Conservation (phyloP, 1,140 invertebrate genomes). For the Cyclina sinensis region DNA sequence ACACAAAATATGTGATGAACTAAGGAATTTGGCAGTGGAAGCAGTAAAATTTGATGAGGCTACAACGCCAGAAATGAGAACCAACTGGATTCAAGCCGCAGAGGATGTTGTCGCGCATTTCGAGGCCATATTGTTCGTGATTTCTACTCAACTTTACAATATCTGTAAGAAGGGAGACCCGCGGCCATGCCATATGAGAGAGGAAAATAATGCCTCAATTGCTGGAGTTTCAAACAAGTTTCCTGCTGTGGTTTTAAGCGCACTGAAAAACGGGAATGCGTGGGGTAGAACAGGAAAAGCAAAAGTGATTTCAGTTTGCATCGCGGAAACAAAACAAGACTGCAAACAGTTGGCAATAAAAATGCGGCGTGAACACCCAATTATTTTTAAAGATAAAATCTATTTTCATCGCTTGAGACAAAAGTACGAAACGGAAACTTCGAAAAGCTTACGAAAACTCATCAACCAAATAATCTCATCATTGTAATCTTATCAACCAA, state of each 20-base stretch:
- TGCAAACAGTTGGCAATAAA: background rate
- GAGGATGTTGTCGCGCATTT: background rate
- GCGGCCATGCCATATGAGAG: no score
- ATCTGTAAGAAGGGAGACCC: background rate
- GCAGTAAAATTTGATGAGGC: background rate
- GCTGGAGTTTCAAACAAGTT: background rate
- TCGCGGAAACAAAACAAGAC: background rate
- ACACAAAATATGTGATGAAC: background rate
- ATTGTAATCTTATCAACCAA: no score
- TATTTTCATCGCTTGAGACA: background rate
- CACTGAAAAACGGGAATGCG: background rate
- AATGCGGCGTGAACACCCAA: slow-evolving; percentile 4
- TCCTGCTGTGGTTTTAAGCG: slow-evolving; percentile 8
- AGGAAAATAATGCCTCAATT: background rate
- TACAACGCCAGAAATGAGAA: background rate
- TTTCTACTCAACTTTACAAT: background rate
- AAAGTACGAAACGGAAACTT: background rate
- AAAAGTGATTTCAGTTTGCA: background rate
- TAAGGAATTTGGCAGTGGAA: background rate
- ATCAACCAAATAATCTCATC: no score
- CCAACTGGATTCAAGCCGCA: slow-evolving; percentile 13
- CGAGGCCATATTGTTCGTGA: slow-evolving; percentile 4
- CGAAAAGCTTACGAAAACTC: no score
- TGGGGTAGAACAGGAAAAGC: background rate
- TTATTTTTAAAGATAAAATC: slow-evolving; percentile 1